Conservation (phyloP, 2,113 vertebrate genomes). For the Anarhynchus alexandrinus region DNA sequence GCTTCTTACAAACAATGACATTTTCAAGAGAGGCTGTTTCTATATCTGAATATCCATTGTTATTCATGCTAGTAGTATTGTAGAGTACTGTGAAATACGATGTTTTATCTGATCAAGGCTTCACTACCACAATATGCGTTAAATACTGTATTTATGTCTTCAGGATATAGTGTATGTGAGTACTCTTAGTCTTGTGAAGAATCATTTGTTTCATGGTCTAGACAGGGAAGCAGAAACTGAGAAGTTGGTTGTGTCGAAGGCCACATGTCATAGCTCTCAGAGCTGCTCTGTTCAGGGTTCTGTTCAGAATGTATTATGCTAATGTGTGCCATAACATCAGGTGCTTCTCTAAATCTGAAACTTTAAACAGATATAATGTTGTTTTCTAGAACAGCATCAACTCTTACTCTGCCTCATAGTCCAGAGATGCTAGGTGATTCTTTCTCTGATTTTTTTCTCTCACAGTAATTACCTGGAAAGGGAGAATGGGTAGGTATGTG, state of each 20-base stretch:
- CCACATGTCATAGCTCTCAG: not conserved
- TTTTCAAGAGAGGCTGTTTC: not conserved
- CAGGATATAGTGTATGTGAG: not conserved
- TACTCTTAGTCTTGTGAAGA: not conserved
- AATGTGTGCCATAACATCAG: not conserved
- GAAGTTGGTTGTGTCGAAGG: not conserved
- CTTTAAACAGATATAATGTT: not conserved
- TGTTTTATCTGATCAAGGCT: not conserved
- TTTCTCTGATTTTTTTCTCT: not conserved
- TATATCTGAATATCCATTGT: not conserved
- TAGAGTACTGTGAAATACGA: not conserved
- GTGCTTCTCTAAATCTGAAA: not conserved
- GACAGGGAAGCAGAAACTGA: not conserved
- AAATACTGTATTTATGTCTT: not conserved
- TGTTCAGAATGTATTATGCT: not conserved
- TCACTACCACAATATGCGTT: not conserved
- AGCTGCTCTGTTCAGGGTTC: not conserved
- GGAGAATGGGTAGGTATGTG: not conserved
- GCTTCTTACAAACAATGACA: not conserved
- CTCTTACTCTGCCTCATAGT: not conserved
- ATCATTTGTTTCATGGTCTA: not conserved
- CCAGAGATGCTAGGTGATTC: not conserved
- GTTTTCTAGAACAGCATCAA: not conserved
- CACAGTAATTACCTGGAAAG: not conserved
- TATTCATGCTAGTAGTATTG: not conserved